phyloP scores from a whole-genome alignment of 2,797 vertebrate species.

The Anguilla megastoma region DNA sequence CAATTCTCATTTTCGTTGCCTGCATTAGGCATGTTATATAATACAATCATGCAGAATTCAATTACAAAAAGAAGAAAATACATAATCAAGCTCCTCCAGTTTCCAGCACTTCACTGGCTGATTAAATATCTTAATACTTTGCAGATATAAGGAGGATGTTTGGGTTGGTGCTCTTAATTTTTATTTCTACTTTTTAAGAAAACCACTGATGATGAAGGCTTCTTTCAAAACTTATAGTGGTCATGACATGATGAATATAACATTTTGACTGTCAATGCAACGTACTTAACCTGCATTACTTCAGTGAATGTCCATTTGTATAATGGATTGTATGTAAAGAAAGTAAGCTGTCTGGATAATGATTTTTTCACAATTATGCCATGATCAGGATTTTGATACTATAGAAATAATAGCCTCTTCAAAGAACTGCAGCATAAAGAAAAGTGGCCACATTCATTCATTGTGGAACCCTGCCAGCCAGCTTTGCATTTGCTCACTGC shows the following conservation, averaged over 20 bases:
- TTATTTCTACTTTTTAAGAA: constrained; percentile 22
- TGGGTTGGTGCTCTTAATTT: background rate
- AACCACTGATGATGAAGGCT: background rate
- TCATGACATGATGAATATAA: background rate
- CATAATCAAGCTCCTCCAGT: background rate
- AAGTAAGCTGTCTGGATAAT: too few relatives aligned
- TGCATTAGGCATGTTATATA: constrained; percentile 14
- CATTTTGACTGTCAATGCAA: background rate
- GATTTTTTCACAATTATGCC: too few relatives aligned
- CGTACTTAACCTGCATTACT: too few relatives aligned
- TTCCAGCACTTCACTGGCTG: background rate
- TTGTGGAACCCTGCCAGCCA: too few relatives aligned
- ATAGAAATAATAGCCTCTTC: too few relatives aligned
- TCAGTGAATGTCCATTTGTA: too few relatives aligned
- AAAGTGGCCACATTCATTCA: too few relatives aligned
- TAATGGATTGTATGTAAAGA: too few relatives aligned
- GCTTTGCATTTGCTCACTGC: too few relatives aligned
- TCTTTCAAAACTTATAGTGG: background rate
- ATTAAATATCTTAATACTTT: constrained; percentile 23
- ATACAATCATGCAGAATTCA: constrained; percentile 12
- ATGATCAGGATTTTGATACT: too few relatives aligned
- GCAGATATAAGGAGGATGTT: background rate
- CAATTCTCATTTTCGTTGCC: constrained; percentile 11
- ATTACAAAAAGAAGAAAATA: background rate
- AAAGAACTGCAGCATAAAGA: too few relatives aligned